Percentiles rank a stretch among this genome's conserved stretches.
Conservation (phyloP, 2,888 invertebrate species). For the Ectemnius cavifrons region DNA sequence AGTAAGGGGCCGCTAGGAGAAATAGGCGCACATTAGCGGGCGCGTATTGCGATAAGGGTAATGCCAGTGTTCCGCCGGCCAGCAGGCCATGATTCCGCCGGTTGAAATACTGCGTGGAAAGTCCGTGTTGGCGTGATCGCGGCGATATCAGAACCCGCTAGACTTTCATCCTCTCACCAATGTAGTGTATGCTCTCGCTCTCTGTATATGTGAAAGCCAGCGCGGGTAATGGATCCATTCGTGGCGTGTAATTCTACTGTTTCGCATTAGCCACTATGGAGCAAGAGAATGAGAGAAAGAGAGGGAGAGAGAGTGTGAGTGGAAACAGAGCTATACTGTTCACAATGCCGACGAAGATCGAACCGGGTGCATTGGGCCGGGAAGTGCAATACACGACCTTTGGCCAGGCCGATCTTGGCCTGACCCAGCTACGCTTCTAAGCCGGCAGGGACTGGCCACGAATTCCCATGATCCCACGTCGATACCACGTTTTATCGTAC, state of each 20-base stretch:
- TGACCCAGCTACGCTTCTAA: slow-evolving; percentile 17
- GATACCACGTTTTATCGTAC: slow-evolving; percentile 57
- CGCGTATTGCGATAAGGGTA: slow-evolving; percentile 19
- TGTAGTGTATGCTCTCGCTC: background rate
- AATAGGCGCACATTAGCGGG: too few species aligned
- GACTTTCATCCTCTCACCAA: slow-evolving; percentile 39
- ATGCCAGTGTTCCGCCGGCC: slow-evolving; percentile 13
- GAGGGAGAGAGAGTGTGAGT: too few species aligned
- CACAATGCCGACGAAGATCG: slow-evolving; percentile 14
- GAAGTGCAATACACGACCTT: slow-evolving; percentile 28
- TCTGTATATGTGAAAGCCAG: slow-evolving; percentile 37
- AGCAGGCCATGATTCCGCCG: slow-evolving; percentile 15
- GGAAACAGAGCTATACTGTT: too few species aligned
- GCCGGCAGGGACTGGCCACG: slow-evolving; percentile 51
- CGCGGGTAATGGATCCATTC: slow-evolving; percentile 47
- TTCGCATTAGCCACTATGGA: slow-evolving; percentile 46
- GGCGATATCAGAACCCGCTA: slow-evolving; percentile 32
- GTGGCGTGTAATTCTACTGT: slow-evolving; percentile 55
- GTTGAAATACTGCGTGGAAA: slow-evolving; percentile 36
- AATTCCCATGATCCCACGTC: slow-evolving; percentile 63
- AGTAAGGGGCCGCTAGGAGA: too few species aligned
- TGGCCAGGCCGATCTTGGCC: slow-evolving; percentile 45
- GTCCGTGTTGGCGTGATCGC: slow-evolving; percentile 48
- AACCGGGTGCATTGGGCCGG: slow-evolving; percentile 44
- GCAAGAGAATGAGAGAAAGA: background rate